Conservation (phyloP, 2,113 vertebrate genomes). For the Tympanuchus pallidicinctus region DNA sequence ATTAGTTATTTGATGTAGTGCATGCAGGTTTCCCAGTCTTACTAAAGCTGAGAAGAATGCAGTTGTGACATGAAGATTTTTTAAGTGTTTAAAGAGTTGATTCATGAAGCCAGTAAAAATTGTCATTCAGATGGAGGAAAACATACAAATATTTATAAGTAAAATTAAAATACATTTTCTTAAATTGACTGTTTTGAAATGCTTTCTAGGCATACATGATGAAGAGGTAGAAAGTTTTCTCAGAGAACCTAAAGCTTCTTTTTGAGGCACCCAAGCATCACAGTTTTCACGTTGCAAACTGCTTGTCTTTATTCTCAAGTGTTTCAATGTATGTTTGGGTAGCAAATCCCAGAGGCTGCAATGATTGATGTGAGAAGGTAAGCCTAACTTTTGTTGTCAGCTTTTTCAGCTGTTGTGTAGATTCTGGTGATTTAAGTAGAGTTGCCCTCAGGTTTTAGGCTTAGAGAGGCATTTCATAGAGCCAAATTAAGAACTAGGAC, state of each 20-base stretch:
- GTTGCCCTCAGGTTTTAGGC: neutral
- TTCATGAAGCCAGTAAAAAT: neutral
- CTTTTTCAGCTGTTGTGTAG: neutral
- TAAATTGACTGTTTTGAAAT: neutral
- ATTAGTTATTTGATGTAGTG: neutral
- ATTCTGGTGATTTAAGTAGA: neutral
- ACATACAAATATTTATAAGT: neutral
- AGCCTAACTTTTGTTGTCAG: neutral
- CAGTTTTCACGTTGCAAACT: neutral
- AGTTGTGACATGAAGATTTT: neutral
- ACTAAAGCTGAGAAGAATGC: neutral
- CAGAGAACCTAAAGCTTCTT: neutral
- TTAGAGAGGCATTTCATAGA: neutral
- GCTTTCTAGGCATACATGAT: neutral
- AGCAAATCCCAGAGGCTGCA: neutral
- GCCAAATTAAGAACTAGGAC: neutral
- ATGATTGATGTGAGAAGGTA: neutral
- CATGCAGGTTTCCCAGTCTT: neutral
- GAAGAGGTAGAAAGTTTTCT: neutral
- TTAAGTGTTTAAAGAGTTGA: neutral
- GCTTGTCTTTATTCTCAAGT: neutral
- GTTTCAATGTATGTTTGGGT: accelerated
- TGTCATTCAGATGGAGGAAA: neutral
- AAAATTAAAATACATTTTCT: neutral
- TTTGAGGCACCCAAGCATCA: neutral